Evolutionary conservation across 2,888 invertebrate species (phyloP), one percentile per base, ranked within the genome.

Genomic region (Eudemis profundana): DNA sequence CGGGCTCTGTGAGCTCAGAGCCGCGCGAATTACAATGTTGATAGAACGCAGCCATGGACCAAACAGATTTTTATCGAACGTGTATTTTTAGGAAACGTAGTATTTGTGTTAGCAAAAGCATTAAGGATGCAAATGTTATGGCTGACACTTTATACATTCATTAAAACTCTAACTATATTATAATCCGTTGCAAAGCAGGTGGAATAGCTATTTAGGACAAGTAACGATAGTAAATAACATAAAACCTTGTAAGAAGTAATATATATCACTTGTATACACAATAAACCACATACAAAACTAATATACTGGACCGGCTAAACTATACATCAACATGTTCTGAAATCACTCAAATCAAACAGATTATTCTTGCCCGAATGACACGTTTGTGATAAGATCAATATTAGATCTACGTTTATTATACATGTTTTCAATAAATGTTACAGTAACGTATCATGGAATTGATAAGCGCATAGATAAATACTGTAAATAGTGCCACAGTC

Each of bases 31-130:
- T 3, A 56, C 14, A 17, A 27, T 33, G 40, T 42, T 46, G 47
- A 19, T n/a, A 17, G 12, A 62, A 15, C 40, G n/a, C 33, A 23
- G 47, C 7, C 29, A 12, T n/a, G 29, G 4, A 4, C 29, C 23
- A n/a, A 15, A 15, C 21, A 8, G 33, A 63, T 49, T 17, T 49
- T 63, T 63, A 56, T 56, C 38, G 42, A 56, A 63, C 15, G 29
- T 8, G 49, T 40, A 19, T n/a, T 53, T 53, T 47, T 14, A 17
- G 38, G 19, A 36, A 36, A 62, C 38, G 12, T 40, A 53, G 0
- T 14, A 19, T 10, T 44, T 44, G 1, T 3, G 7, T 15, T 14
- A 1, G 7, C 15, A 40, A 19, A 42, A 27, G 4, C 4, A 7
- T 27, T 27, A 27, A 5, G 27, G 27, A 27, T 5, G 7, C 27